Conservation (phyloP, 1,140 invertebrate species). For the Aphaenogaster rudis region DNA sequence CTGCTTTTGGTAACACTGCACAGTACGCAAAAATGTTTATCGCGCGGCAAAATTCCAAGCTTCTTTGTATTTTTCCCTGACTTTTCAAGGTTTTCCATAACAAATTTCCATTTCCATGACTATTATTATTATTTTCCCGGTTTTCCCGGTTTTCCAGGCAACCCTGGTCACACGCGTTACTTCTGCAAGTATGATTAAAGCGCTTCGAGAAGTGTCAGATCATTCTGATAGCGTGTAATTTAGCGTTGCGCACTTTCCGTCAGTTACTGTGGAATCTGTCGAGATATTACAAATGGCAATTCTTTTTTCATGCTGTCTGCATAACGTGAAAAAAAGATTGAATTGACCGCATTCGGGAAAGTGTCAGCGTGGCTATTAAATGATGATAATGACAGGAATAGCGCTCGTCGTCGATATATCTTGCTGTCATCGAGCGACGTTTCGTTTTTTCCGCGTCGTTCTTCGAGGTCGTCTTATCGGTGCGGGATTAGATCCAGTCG, state of each 20-base stretch:
- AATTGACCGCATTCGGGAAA: constrained; percentile 23
- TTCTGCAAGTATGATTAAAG: neutral
- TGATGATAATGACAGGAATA: constrained; percentile 48
- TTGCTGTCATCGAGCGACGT: constrained; percentile 56
- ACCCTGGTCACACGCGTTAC: neutral
- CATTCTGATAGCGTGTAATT: constrained; percentile 44
- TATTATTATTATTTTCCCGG: too few relatives aligned
- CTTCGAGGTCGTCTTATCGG: constrained; percentile 46
- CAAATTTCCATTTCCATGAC: too few relatives aligned
- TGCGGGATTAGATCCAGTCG: constrained; percentile 48
- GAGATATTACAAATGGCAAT: constrained; percentile 70
- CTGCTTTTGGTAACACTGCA: too few relatives aligned
- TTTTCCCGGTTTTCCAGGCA: too few relatives aligned
- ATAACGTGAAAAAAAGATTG: neutral
- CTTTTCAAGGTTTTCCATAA: too few relatives aligned
- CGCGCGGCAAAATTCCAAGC: too few relatives aligned
- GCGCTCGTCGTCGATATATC: constrained; percentile 64
- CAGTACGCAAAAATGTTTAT: too few relatives aligned
- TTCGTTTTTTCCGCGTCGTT: constrained; percentile 12
- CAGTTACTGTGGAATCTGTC: constrained; percentile 48
- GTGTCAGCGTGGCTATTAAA: constrained; percentile 38
- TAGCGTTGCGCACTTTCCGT: constrained; percentile 63
- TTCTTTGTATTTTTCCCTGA: too few relatives aligned
- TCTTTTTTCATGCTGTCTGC: neutral
- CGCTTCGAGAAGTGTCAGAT: neutral